Evolutionary conservation across 2,888 invertebrate genomes (phyloP), one percentile per base, ranked within the genome.

Genomic region (Hirtodrosophila cameraria): DNA sequence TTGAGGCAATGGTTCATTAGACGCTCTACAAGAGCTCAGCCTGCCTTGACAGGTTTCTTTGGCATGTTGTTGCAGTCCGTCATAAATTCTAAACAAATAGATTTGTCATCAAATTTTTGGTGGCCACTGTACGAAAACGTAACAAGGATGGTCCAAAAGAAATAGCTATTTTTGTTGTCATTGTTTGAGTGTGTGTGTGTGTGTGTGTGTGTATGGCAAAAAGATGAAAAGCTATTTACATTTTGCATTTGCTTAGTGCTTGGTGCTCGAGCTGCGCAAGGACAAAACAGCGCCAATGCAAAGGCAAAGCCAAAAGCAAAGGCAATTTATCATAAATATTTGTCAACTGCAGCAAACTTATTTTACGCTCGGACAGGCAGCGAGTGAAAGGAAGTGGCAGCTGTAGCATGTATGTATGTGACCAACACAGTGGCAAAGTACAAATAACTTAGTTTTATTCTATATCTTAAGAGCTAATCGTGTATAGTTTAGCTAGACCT

Each of bases 301-400:
- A 30, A 36, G 46, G 54, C 50, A 57, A 41, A 45, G 55, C 52
- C 50, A 57, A 41, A 45, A 53, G 77, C 70, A 59, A 67, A 78
- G 82, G 84, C 87, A 86, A 86, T 86, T 87, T 87, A 86, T 87
- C 86, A 86, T 84, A 81, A 83, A 87, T 81, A 86, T 87, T 86
- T 86, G 87, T 86, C 87, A 84, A 76, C 52, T 77, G 75, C 69
- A 79, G 86, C 70, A 70, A 78, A 73, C 84, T 82, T 79, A 86
- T 84, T 84, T 86, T 84, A 79, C 85, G 82, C 75, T 86, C 71
- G 77, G 66, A 50, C 77, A 63, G 65, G 41, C 75, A 58, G 48
- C 35, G 39, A 11, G 13, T 12, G 28, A 43, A 36, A 41, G 42
- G 27, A 61, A 38, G 23, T 28, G 55, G 42, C 60, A 42, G 45